Percentiles rank a stretch among this genome's conserved stretches.
phyloP scores from a whole-genome alignment of 2,797 vertebrate genomes.

The Chelon labrosus region DNA sequence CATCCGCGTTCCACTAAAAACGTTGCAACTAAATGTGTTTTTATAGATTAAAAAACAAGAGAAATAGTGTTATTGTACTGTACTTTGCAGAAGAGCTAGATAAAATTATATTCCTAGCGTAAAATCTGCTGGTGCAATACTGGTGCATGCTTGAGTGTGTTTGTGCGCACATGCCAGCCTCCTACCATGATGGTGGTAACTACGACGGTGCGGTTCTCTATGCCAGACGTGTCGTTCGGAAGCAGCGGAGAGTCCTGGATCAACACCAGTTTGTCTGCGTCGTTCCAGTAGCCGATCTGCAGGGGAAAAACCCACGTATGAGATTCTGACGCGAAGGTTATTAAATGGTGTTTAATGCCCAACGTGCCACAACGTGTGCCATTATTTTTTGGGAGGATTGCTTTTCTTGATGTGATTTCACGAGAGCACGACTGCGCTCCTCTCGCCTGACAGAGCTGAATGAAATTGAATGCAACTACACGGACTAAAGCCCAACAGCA shows the following conservation, averaged over 20 bases:
- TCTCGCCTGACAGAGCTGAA: background rate
- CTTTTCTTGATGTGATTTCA: background rate
- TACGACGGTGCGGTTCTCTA: constrained; percentile 95
- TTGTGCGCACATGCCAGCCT: constrained; percentile 42
- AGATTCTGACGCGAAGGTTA: constrained; percentile 21
- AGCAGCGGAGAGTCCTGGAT: constrained; percentile 93
- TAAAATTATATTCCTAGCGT: constrained; percentile 30
- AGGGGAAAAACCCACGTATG: constrained; percentile 29
- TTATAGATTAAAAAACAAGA: background rate
- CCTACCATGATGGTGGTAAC: constrained; percentile 98
- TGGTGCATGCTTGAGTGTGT: constrained; percentile 11
- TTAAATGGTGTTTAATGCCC: background rate
- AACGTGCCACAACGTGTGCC: background rate
- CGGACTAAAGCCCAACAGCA: background rate
- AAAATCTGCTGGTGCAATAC: constrained; percentile 6
- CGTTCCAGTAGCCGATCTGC: constrained; percentile 96
- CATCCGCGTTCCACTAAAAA: background rate
- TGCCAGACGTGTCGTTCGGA: constrained; percentile 92
- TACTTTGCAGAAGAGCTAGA: constrained; percentile 20
- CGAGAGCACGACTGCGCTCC: background rate
- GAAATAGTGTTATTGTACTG: background rate
- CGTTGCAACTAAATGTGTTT: background rate
- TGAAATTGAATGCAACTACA: background rate
- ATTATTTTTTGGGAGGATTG: background rate
- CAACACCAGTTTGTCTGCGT: constrained; percentile 94